These are phyloP conservation scores for Eurytoma adleriae DNA, from an alignment of 2,888 invertebrate genomes.

Conservation along the genomic window DNA sequence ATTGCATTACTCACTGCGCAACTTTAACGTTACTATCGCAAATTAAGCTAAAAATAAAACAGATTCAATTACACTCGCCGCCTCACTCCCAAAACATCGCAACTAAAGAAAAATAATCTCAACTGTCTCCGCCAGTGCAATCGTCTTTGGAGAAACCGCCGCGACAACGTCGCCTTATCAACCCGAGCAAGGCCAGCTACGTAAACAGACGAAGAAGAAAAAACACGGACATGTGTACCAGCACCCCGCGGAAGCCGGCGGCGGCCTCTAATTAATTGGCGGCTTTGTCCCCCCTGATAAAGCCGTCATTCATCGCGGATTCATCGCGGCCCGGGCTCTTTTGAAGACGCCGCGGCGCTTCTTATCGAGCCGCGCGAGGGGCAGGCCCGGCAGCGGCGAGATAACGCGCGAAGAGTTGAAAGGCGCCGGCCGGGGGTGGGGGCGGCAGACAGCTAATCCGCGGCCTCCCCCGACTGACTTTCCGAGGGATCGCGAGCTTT, in stretches of 20 bases:
- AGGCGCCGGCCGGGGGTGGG: neutral
- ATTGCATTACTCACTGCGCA: too few species aligned
- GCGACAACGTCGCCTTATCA: too few species aligned
- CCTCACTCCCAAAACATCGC: too few species aligned
- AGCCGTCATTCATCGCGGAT: conserved; percentile 30
- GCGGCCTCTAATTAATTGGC: conserved; percentile 48
- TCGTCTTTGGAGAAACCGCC: too few species aligned
- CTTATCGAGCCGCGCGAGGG: conserved; percentile 11
- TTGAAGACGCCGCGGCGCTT: conserved; percentile 17
- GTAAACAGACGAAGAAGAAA: too few species aligned
- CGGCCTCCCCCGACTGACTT: conserved; percentile 16
- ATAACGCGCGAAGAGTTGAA: conserved; percentile 40
- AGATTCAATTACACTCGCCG: too few species aligned
- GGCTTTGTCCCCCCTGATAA: conserved; percentile 45
- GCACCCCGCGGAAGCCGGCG: neutral
- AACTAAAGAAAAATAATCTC: too few species aligned
- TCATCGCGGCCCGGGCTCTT: conserved; percentile 11
- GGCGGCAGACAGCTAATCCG: conserved; percentile 28
- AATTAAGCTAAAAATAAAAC: too few species aligned
- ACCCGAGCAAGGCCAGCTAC: too few species aligned
- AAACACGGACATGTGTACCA: too few species aligned
- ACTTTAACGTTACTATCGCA: too few species aligned
- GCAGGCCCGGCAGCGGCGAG: conserved; percentile 9
- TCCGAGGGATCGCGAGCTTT: neutral
- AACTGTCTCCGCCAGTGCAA: too few species aligned